These are phyloP conservation scores for Podocnemis expansa DNA, from an alignment of 2,113 vertebrate species.

Conservation along the genomic window DNA sequence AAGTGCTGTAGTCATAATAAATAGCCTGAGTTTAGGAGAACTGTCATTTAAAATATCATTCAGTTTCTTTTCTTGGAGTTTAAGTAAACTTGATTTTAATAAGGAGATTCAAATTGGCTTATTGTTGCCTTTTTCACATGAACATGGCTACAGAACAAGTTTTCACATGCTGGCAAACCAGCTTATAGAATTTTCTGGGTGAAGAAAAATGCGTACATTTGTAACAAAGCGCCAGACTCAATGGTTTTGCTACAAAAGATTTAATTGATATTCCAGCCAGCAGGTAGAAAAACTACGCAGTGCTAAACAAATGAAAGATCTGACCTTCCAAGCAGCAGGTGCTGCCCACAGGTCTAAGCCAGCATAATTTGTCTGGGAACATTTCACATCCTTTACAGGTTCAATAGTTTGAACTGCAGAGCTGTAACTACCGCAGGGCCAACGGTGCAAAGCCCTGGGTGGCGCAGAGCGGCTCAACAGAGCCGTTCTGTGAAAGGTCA, in stretches of 20 bases:
- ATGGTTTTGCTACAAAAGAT: not conserved
- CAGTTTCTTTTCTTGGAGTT: not conserved
- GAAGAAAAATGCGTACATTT: not conserved
- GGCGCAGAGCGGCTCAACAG: too few species aligned
- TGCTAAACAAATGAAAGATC: not conserved
- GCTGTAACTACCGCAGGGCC: too few species aligned
- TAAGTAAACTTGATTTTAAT: slow-evolving; percentile 10
- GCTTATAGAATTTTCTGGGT: not conserved
- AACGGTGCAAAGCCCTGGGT: too few species aligned
- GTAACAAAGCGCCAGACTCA: not conserved
- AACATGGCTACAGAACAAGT: slow-evolving; percentile 1
- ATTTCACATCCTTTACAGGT: not conserved
- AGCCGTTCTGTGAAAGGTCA: too few species aligned
- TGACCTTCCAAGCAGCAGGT: not conserved
- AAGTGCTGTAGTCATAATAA: not conserved
- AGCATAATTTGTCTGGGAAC: not conserved
- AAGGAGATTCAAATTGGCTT: not conserved
- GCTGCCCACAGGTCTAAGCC: not conserved
- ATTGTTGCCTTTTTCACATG: not conserved
- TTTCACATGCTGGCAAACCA: slow-evolving; percentile 29
- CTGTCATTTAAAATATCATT: not conserved
- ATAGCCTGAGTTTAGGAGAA: not conserved
- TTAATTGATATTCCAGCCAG: not conserved
- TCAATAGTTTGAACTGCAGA: slow-evolving; percentile 7
- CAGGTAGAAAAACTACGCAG: not conserved